Conservation (phyloP, 2,113 vertebrate species). For the Elgaria multicarinata region DNA sequence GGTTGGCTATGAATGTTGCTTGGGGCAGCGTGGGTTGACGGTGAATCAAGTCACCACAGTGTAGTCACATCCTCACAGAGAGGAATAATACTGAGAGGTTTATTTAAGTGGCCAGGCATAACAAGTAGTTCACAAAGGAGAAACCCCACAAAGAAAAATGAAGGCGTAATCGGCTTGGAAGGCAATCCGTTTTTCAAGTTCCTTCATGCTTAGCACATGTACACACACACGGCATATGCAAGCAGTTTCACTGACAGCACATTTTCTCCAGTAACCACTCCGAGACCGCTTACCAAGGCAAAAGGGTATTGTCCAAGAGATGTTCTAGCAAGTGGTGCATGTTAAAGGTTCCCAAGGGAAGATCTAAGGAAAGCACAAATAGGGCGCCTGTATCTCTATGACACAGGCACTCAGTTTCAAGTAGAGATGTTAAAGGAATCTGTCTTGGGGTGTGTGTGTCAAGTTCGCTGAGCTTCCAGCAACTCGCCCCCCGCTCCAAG, state of each 20-base stretch:
- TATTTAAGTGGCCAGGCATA: conserved; percentile 6
- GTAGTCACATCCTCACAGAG: neutral
- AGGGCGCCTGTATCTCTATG: neutral
- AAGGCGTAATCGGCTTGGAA: neutral
- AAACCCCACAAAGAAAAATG: conserved; percentile 6
- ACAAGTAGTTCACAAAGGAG: neutral
- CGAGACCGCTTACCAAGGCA: neutral
- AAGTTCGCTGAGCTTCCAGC: no score
- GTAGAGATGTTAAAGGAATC: no score
- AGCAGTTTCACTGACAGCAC: neutral
- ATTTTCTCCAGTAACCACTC: neutral
- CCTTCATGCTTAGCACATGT: neutral
- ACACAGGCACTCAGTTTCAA: neutral
- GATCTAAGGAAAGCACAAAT: neutral
- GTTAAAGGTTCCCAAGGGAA: neutral
- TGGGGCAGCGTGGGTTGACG: neutral
- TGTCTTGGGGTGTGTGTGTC: no score
- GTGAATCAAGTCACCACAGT: neutral
- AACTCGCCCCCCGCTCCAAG: no score
- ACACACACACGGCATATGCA: neutral
- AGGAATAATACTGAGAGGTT: conserved; percentile 16
- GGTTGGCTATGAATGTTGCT: neutral
- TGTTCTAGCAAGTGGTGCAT: neutral
- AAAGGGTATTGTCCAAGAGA: neutral
- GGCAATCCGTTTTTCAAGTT: neutral